Base-by-base conservation (phyloP, 2,888 invertebrate genomes). In the Phlogophora meticulosa region DNA sequence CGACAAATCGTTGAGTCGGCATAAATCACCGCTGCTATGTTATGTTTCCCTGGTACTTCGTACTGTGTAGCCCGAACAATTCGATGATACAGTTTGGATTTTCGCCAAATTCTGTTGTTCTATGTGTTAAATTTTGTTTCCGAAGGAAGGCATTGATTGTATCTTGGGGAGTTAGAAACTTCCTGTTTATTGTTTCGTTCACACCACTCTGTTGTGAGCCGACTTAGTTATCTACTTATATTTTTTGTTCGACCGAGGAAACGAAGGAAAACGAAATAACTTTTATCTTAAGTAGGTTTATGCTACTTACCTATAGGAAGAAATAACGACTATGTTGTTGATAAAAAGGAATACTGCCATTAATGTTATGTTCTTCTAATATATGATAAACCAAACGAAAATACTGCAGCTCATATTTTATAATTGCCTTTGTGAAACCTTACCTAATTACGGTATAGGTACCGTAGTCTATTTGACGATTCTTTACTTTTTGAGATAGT, bases 141-240 rank as follows among this genome's bases (percentile, higher is more conserved):
- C 36, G 57, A 63, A 63, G 60, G 57, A 63, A 63, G 60, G 49
- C 63, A 76, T 82, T 66, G 73, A 76, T 83, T 76, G 60, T 78
- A 73, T 82, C 78, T 64, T 40, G 28, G 42, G 46, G 43, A 62
- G 59, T 57, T 57, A 38, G 49, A 56, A 59, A 56, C 62, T 78
- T 83, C 72, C 76, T 73, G 71, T 82, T 80, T 81, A 79, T 81
- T 76, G 66, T 76, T 77, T 70, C 53, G 57, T 72, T 76, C 64
- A 42, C 62, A 49, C 63, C 49, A 55, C 60, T 53, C 28, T 17
- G 11, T 42, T 46, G 48, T 59, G 15, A 60, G 43, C 52, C 40
- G 49, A 61, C 40, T 74, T 48, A 48, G 46, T 46, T 46, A 3
- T 28, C 34, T 51, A 72, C 72, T 36, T 71, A 20, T 11, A 20